Evolutionary conservation across 2,888 invertebrate genomes (phyloP), one percentile per base, ranked within the genome.

Genomic region (Dicyrtomina minuta): DNA sequence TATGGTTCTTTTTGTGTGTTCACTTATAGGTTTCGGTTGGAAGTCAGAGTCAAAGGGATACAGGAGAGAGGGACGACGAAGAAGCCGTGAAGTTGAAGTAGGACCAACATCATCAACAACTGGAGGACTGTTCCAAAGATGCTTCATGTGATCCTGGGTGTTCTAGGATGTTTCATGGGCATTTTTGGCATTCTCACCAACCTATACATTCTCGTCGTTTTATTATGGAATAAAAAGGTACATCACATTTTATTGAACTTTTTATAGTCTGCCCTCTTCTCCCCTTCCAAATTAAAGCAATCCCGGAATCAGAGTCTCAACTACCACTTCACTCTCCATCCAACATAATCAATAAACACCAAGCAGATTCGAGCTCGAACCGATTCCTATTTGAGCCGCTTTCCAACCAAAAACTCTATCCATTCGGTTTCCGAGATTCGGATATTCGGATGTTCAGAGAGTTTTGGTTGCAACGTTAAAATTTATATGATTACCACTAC

Each of bases 161-260:
- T 71, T 66, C 60, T 76, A 60, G 76, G 75, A 70, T 73, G 60
- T 72, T 73, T 60, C 51, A 73, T 78, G 74, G 77, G 77, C 66
- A 71, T 78, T 65, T 76, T 89, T 78, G 91, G 91, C 78, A 84
- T 90, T 76, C 83, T 89, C 77, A 86, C 90, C 80, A 91, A 91
- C 83, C 87, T 86, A 61, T 91, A 89, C 81, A 88, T 91, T 80
- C 83, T 91, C 46, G 84, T 90, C 79, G 86, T 90, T 79, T 88
- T 91, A 70, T 83, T 90, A 62, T 85, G 90, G 70, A 87, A 89
- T 66, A 88, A 88, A 83, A 89, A 89, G 87, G 89, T 89, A 80
- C 66, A 67, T 43, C 17, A 13, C 27, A 27, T 24, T 46, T 46
- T 58, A n/a, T 22, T 49, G 15, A 24, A 17, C 44, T 22, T 26